Base-by-base conservation (phyloP, 2,888 invertebrate species). In the Anaspis maculata region DNA sequence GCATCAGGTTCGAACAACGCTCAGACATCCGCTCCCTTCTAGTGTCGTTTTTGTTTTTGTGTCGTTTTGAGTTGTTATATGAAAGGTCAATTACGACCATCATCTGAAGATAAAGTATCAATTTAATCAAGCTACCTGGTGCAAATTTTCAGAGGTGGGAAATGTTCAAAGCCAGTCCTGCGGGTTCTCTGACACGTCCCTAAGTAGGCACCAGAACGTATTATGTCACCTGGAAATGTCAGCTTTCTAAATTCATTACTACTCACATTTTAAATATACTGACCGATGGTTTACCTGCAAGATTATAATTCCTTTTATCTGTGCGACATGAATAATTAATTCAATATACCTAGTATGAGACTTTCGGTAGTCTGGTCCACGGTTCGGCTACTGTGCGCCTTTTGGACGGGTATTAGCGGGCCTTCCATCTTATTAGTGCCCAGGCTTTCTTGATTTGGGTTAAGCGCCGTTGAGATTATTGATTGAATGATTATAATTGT, bases 401-500 rank as follows among this genome's bases (percentile, higher is more conserved):
- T 14, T n/a, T n/a, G n/a, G n/a, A n/a, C n/a, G 22, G 27, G 27
- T 34, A 33, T 31, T 38, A n/a, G n/a, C 25, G 31, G 24, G 23
- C 24, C 24, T 27, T 27, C 30, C 29, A 33, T 30, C 37, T 29
- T 30, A 37, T 30, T 37, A 37, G 30, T 25, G 28, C 13, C 26
- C 29, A 16, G 24, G 30, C 19, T 26, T 22, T 27, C 30, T 23
- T 30, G 11, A 12, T 10, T 11, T 27, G 26, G 19, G 26, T 15
- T 37, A 29, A 30, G 25, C n/a, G n/a, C n/a, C 26, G 33, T 27
- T 34, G 30, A 37, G 34, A 38, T 39, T 32, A 34, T 38, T 30
- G 33, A 38, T 34, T 34, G 38, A 38, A 22, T 38, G 34, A 38
- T 34, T 38, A 38, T 38, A 38, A 38, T 30, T 30, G 31, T 34